Evolutionary conservation across 2,113 vertebrate genomes (phyloP), one percentile per base, ranked within the genome.

Genomic region (Ictalurus furcatus): DNA sequence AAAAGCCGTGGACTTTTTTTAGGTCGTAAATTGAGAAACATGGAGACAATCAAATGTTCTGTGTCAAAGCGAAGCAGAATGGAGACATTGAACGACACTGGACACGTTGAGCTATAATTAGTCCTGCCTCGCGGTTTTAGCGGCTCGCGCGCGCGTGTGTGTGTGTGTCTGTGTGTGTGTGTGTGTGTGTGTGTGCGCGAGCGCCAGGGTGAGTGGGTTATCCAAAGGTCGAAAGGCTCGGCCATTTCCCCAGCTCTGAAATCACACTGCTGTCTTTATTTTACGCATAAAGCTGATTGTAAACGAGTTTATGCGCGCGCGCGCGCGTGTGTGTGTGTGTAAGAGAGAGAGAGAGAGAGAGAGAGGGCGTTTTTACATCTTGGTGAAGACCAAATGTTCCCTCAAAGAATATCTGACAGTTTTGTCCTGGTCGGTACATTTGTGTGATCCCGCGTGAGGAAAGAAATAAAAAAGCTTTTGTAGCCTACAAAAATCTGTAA

Each of bases 161-260:
- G 94, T 87, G 91, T 91, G 89, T 92, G 94, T 92, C 86, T 93
- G 90, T 85, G 90, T 92, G 86, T 96, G 92, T 94, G 94, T 74
- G 67, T 86, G 85, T 74, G 85, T 86, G 69, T 86, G 67, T 73
- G 85, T 85, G 67, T 8, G 67, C 37, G 30, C 37, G 94, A 92
- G 89, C 92, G 90, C 92, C 94, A 96, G 95, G 93, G 87, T 93
- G 91, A 92, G 92, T 56, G 91, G 95, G 96, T 97, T 96, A 96
- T 92, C 91, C 94, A 93, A 91, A 95, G 95, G 95, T 96, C 94
- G 91, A 61, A 40, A 23, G 91, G 92, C 90, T 92, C 87, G 58
- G 76, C 74, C 84, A 54, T 92, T 93, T 93, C 93, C 93, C 80
- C 88, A 82, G 89, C 90, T 93, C 92, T 91, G 90, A 92, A 88